Evolutionary conservation across 1,140 invertebrate genomes (phyloP).

Genomic region (Aphidius ervi): DNA sequence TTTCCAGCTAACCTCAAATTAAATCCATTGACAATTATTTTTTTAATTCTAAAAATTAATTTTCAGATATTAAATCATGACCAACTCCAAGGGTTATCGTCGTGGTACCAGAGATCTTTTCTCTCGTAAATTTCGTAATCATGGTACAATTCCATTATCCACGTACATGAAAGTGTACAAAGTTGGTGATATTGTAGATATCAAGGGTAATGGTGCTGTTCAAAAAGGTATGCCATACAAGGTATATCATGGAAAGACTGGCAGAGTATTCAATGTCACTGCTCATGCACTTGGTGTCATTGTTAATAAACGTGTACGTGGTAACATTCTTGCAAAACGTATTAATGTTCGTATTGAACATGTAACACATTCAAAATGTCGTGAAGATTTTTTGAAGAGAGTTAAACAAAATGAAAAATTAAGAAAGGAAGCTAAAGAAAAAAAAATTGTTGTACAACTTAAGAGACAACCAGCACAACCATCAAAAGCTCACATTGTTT

Average conservation of each 20-base stretch:
- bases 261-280: constrained; percentile 96
- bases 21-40: too few species aligned
- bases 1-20: too few species aligned
- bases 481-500: constrained; percentile 80
- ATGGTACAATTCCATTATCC: constrained; percentile 91
- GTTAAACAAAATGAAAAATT: constrained; percentile 85
- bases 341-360: constrained; percentile 98
- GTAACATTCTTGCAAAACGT: constrained; percentile 89
- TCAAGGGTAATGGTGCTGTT: constrained; percentile 98
- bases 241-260: constrained; percentile 97
- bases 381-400: constrained; percentile 90
- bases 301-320: constrained; percentile 97
- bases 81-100: constrained; percentile 97
- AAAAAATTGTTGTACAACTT: constrained; percentile 65
- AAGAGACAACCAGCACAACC: constrained; percentile 87
- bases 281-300: constrained; percentile 97
- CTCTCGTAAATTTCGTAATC: constrained; percentile 86
- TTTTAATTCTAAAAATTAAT: too few species aligned
- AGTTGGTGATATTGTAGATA: constrained; percentile 96
- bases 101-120: constrained; percentile 98
- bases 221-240: constrained; percentile 99
- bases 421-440: constrained; percentile 79
- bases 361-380: constrained; percentile 93
- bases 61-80: constrained; percentile 62
- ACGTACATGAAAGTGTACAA: constrained; percentile 98